Conservation (phyloP, 1,140 invertebrate species). For the Venustaconcha ellipsiformis region DNA sequence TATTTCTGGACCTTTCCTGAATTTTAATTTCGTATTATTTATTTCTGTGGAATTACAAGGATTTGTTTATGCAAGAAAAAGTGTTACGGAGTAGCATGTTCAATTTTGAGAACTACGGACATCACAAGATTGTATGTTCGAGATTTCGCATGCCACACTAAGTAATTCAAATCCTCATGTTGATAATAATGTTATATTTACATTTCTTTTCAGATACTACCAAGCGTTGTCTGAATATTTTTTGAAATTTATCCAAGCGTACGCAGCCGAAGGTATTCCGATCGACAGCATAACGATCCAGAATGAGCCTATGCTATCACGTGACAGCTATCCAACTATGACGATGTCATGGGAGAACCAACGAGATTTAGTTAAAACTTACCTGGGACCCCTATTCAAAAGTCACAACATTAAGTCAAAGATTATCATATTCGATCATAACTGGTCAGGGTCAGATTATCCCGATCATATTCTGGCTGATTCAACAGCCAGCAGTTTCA, state of each 20-base stretch:
- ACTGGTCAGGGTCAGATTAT: conserved; percentile 38
- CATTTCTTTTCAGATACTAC: no score
- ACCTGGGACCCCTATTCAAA: conserved; percentile 39
- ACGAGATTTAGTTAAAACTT: conserved; percentile 34
- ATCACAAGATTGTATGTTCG: no score
- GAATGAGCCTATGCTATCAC: conserved; percentile 42
- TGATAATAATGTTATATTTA: no score
- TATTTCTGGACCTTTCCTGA: no score
- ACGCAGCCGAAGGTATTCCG: conserved; percentile 35
- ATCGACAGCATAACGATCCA: conserved; percentile 45
- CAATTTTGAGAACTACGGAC: no score
- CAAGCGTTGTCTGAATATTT: conserved; percentile 20
- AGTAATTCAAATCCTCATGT: no score
- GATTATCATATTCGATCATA: conserved; percentile 46
- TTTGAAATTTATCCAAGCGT: conserved; percentile 44
- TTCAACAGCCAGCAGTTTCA: conserved; percentile 31
- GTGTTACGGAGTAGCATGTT: no score
- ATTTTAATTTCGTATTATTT: no score
- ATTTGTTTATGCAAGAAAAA: no score
- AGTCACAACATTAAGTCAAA: conserved; percentile 39
- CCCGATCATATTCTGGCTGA: conserved; percentile 40
- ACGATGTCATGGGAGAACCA: conserved; percentile 15
- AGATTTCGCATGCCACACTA: no score
- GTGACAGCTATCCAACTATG: conserved; percentile 39
- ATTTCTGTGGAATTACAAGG: no score